A percentile compares a stretch with the other conserved stretches of the same genome.
Conservation (phyloP, 2,797 vertebrate species). For the Sus cebifrons region DNA sequence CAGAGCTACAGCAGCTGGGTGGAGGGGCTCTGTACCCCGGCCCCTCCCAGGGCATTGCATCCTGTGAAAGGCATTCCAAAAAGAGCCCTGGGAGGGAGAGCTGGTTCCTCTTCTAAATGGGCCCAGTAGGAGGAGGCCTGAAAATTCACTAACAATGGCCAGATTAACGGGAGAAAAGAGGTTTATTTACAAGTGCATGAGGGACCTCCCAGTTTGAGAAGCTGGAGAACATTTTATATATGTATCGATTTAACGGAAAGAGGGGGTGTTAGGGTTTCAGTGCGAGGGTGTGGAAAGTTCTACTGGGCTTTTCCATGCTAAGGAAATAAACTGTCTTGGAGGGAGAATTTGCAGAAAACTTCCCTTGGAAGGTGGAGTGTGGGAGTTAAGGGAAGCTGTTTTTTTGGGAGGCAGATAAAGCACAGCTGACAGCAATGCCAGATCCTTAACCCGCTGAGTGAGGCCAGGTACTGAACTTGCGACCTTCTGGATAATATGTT, state of each 20-base stretch:
- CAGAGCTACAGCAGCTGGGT: accelerated
- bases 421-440: too few relatives aligned
- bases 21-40: too few relatives aligned
- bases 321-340: neutral
- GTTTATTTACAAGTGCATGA: neutral
- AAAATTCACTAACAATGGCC: neutral
- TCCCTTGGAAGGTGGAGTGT: neutral
- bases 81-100: neutral
- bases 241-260: neutral
- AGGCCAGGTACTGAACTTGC: too few relatives aligned
- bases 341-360: neutral
- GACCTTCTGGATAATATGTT: too few relatives aligned
- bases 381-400: neutral
- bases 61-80: accelerated
- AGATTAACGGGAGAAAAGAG: slow-evolving; percentile 56
- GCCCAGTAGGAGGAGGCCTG: accelerated
- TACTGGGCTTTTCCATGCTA: neutral
- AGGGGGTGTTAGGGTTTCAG: neutral
- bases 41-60: accelerated
- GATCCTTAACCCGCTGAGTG: too few relatives aligned
- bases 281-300: neutral
- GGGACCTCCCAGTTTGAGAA: neutral
- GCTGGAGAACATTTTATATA: neutral
- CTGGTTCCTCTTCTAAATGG: neutral
- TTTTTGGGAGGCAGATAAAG: accelerated